A percentile compares a stretch with the other conserved stretches of the same genome.
Conservation (phyloP, 2,113 vertebrate species). For the Scatophagus argus region DNA sequence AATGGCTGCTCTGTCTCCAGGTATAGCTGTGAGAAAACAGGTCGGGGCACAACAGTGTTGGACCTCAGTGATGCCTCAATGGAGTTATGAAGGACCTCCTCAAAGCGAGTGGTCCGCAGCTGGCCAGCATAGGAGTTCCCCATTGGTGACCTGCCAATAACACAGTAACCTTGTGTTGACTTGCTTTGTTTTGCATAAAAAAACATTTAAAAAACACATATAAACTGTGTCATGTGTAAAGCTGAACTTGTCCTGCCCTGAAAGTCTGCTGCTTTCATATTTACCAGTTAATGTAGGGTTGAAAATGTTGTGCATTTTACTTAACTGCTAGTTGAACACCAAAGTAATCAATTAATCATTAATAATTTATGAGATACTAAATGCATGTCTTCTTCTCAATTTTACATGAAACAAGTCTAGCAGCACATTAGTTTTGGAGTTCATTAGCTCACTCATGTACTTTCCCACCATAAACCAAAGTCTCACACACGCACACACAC, state of each 20-base stretch:
- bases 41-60: constrained; percentile 90
- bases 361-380: too few species aligned
- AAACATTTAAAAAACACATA: background rate
- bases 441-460: too few species aligned
- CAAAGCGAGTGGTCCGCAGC: constrained; percentile 93
- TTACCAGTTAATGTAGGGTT: too few species aligned
- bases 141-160: constrained; percentile 85
- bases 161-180: background rate
- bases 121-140: constrained; percentile 97
- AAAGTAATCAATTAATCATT: too few species aligned
- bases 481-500: too few species aligned
- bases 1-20: constrained; percentile 92
- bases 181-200: background rate
- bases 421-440: too few species aligned
- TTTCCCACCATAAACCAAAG: too few species aligned
- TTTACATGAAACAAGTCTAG: too few species aligned
- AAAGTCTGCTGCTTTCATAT: background rate
- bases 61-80: constrained; percentile 98
- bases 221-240: background rate
- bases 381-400: too few species aligned
- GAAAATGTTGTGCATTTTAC: too few species aligned
- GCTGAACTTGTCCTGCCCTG: background rate
- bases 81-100: constrained; percentile 96
- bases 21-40: constrained; percentile 96
- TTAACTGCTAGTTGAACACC: too few species aligned